phyloP scores from a whole-genome alignment of 1,140 invertebrate species.

The Cotesia typhae region DNA sequence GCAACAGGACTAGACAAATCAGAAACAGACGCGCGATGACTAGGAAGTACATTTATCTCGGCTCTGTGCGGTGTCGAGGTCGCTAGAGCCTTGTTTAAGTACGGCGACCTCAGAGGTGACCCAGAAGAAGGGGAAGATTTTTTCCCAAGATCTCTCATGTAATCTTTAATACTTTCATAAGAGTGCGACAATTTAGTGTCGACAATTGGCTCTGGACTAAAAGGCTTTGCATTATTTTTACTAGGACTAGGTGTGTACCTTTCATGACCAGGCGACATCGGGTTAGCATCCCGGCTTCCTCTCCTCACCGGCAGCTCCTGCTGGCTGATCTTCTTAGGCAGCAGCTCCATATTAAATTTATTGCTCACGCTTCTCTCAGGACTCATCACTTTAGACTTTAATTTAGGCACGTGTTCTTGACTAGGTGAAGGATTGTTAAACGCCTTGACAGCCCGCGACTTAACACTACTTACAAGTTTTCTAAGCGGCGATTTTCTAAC shows the following conservation, averaged over 20 bases:
- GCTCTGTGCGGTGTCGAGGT: constrained; percentile 44
- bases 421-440: constrained; percentile 54
- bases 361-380: constrained; percentile 34
- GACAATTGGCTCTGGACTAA: constrained; percentile 2
- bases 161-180: constrained; percentile 52
- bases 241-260: constrained; percentile 23
- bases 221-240: constrained; percentile 26
- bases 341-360: constrained; percentile 38
- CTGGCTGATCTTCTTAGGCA: constrained; percentile 48
- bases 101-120: not conserved
- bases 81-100: constrained; percentile 11
- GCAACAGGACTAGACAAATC: constrained; percentile 42
- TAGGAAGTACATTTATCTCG: constrained; percentile 37
- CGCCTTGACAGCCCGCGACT: constrained; percentile 66
- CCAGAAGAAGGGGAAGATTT: constrained; percentile 8
- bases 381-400: constrained; percentile 42
- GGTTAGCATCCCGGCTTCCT: not conserved
- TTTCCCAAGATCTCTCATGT: constrained; percentile 41
- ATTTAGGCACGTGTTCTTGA: constrained; percentile 40
- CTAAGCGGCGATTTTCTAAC: constrained; percentile 56
- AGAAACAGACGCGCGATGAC: constrained; percentile 34
- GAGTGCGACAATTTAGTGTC: constrained; percentile 35
- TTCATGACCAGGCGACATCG: not conserved
- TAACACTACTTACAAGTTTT: constrained; percentile 64
- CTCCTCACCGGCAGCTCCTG: constrained; percentile 36